phyloP scores from a whole-genome alignment of 1,140 invertebrate species.

The Aphelinus certus region DNA sequence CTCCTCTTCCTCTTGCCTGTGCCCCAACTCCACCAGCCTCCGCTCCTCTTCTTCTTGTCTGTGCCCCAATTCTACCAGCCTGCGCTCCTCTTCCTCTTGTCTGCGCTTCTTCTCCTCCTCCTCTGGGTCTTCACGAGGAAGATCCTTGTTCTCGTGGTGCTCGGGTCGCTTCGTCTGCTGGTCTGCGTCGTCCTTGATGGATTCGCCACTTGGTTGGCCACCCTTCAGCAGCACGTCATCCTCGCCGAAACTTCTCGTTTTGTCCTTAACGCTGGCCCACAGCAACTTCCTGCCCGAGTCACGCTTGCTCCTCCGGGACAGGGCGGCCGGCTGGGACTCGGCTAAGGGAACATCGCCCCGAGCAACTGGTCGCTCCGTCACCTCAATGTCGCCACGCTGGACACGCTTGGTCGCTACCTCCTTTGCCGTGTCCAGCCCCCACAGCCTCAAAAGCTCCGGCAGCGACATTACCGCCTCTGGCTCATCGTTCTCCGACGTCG shows the following conservation, averaged over 20 bases:
- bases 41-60: background rate
- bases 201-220: slow-evolving; percentile 2
- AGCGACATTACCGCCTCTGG: slow-evolving; percentile 16
- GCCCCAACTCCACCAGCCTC: background rate
- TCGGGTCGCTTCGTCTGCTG: slow-evolving; percentile 27
- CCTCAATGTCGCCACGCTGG: slow-evolving; percentile 59
- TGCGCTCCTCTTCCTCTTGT: background rate
- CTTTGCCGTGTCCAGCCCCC: slow-evolving; percentile 40
- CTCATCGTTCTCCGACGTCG: background rate
- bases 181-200: background rate
- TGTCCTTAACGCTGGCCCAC: slow-evolving; percentile 7
- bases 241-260: slow-evolving; percentile 54
- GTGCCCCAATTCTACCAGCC: background rate
- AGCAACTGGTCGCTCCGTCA: slow-evolving; percentile 46
- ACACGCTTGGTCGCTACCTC: slow-evolving; percentile 17
- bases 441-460: slow-evolving; percentile 55
- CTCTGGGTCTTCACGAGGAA: background rate
- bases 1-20: background rate
- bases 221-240: slow-evolving; percentile 49
- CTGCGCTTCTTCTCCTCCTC: slow-evolving; percentile 28
- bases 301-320: background rate
- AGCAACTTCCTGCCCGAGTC: slow-evolving; percentile 29
- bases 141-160: background rate
- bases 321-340: background rate
- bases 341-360: slow-evolving; percentile 51